Evolutionary conservation across 2,113 vertebrate genomes (phyloP).

Genomic region (Noturus placidus): DNA sequence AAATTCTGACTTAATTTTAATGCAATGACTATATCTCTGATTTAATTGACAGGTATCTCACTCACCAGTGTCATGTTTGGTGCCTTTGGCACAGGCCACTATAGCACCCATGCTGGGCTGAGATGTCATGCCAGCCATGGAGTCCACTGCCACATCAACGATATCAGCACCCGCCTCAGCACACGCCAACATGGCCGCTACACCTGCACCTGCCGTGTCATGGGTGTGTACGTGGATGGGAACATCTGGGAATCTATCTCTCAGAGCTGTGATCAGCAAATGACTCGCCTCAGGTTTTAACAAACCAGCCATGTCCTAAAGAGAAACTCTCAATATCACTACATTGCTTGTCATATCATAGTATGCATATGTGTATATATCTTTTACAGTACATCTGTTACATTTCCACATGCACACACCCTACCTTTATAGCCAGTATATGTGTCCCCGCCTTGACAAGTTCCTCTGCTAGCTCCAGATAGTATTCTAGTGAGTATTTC

Average conservation of each 20-base stretch:
- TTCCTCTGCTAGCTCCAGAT: constrained; percentile 83
- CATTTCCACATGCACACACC: neutral
- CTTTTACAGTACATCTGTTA: neutral
- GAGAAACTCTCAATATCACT: neutral
- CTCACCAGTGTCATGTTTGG: constrained; percentile 85
- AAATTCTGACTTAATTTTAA: neutral
- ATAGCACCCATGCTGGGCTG: constrained; percentile 96
- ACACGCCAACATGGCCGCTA: constrained; percentile 90
- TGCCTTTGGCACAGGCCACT: constrained; percentile 86
- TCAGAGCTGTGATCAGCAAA: constrained; percentile 78
- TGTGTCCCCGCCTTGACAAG: constrained; percentile 88
- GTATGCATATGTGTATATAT: neutral
- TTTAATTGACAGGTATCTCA: neutral
- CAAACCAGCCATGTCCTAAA: constrained; percentile 89
- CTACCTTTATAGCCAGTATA: constrained; percentile 89
- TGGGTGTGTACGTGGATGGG: constrained; percentile 91
- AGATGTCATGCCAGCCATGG: constrained; percentile 95
- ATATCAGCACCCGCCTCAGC: constrained; percentile 86
- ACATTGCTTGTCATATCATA: neutral
- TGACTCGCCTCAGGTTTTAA: constrained; percentile 81
- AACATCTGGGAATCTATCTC: constrained; percentile 84
- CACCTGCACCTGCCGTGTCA: constrained; percentile 87
- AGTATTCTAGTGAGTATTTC: constrained; percentile 89
- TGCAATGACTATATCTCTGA: neutral
- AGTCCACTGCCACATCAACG: constrained; percentile 89